These are phyloP conservation scores for Drosophila borealis DNA, from an alignment of 2,888 invertebrate genomes.

Conservation along the genomic window DNA sequence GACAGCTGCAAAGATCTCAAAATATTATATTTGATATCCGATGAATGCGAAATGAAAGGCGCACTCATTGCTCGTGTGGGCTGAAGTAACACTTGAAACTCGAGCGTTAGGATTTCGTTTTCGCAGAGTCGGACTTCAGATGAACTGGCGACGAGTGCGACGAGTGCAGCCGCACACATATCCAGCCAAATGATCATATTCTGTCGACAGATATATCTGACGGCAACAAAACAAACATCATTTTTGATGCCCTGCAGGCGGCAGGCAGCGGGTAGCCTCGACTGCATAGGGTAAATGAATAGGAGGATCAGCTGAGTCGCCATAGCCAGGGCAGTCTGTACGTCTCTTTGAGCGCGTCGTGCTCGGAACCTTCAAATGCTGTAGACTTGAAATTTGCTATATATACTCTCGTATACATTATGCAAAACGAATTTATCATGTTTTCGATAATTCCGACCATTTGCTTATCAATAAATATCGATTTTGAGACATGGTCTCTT, in stretches of 20 bases:
- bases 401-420: too few species aligned
- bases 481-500: too few species aligned
- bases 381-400: too few species aligned
- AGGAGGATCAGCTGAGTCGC: too few species aligned
- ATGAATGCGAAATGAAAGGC: constrained; percentile 11
- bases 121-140: not conserved
- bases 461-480: too few species aligned
- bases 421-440: too few species aligned
- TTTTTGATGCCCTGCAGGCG: not conserved
- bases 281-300: too few species aligned
- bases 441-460: too few species aligned
- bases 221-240: not conserved
- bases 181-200: constrained; percentile 17
- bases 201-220: constrained; percentile 9
- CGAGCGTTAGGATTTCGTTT: constrained; percentile 17
- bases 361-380: too few species aligned
- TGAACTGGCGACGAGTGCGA: constrained; percentile 1
- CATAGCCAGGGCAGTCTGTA: too few species aligned
- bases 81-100: constrained; percentile 19
- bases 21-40: constrained; percentile 19
- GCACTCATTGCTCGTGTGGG: not conserved
- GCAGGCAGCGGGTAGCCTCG: not conserved
- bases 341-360: too few species aligned
- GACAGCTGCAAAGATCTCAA: constrained; percentile 25
- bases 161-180: not conserved